A percentile compares a stretch with the other conserved stretches of the same genome.
These are phyloP conservation scores for Ridgeia piscesae DNA, from an alignment of 1,140 invertebrate genomes.

Conservation along the genomic window DNA sequence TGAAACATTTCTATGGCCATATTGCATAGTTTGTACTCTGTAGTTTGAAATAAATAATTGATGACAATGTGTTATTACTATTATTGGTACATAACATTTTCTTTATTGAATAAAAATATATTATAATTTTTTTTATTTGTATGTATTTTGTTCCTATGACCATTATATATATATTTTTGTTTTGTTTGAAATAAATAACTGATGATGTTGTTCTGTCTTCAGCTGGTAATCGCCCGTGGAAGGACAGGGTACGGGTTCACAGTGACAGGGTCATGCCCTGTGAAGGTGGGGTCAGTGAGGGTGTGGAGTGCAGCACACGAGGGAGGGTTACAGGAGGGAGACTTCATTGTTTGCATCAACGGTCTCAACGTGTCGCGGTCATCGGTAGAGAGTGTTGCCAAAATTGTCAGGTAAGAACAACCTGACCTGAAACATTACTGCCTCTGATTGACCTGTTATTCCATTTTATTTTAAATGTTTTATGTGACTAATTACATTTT, in stretches of 20 bases:
- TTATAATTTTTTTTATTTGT: too few relatives aligned
- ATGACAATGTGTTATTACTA: too few relatives aligned
- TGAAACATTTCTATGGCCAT: too few relatives aligned
- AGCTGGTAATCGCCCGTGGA: background rate
- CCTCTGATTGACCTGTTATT: background rate
- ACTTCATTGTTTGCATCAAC: slow-evolving; percentile 88
- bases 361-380: slow-evolving; percentile 68
- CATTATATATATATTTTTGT: too few relatives aligned
- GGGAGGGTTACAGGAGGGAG: slow-evolving; percentile 87
- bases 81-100: too few relatives aligned
- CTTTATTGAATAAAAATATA: too few relatives aligned
- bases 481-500: background rate
- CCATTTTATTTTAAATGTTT: background rate
- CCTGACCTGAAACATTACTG: background rate
- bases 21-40: too few relatives aligned
- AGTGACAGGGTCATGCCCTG: slow-evolving; percentile 83
- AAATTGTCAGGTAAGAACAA: slow-evolving; percentile 48
- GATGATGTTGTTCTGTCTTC: background rate
- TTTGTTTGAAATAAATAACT: too few relatives aligned
- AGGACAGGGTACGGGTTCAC: slow-evolving; percentile 76
- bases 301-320: slow-evolving; percentile 77
- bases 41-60: too few relatives aligned
- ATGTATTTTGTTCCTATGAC: too few relatives aligned
- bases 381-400: slow-evolving; percentile 51
- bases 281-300: slow-evolving; percentile 84